Percentiles rank a stretch among this genome's conserved stretches.
phyloP scores from a whole-genome alignment of 2,888 invertebrate species.

The Cremastinae sp. region DNA sequence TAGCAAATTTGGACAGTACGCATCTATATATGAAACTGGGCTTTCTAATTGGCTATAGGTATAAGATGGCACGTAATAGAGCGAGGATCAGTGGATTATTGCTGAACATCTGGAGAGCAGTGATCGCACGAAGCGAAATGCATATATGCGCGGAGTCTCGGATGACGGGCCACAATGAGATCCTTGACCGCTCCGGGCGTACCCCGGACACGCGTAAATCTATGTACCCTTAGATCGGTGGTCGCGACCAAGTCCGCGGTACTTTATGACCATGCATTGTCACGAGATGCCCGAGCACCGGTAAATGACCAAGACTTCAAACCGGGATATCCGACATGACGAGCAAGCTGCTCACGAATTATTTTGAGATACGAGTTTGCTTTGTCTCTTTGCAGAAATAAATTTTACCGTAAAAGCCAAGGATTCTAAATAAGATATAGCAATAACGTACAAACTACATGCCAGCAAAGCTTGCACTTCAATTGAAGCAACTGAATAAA shows the following conservation, averaged over 20 bases:
- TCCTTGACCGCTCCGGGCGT: slow-evolving; percentile 63
- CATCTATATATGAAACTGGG: slow-evolving; percentile 3
- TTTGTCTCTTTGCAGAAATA: not conserved
- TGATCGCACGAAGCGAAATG: not conserved
- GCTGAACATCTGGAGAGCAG: slow-evolving; percentile 1
- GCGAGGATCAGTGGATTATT: slow-evolving; percentile 5
- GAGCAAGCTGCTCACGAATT: slow-evolving; percentile 66
- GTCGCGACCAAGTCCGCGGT: slow-evolving; percentile 43
- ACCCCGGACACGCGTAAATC: not conserved
- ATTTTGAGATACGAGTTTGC: slow-evolving; percentile 51
- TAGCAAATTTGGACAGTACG: slow-evolving; percentile 40
- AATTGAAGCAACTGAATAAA: too few relatives aligned
- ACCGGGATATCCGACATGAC: slow-evolving; percentile 63
- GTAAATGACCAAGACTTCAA: slow-evolving; percentile 66
- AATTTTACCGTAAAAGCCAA: too few relatives aligned
- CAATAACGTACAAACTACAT: too few relatives aligned
- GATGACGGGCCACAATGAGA: slow-evolving; percentile 41
- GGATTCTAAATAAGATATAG: too few relatives aligned
- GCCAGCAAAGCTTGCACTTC: too few relatives aligned
- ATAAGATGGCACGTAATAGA: slow-evolving; percentile 18
- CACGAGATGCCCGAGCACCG: slow-evolving; percentile 66
- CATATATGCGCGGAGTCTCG: slow-evolving; percentile 10
- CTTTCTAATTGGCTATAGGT: slow-evolving; percentile 29
- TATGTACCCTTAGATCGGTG: not conserved
- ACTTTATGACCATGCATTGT: slow-evolving; percentile 71